Evolutionary conservation across 2,113 vertebrate species (phyloP).

Genomic region (Echinops telfairi): DNA sequence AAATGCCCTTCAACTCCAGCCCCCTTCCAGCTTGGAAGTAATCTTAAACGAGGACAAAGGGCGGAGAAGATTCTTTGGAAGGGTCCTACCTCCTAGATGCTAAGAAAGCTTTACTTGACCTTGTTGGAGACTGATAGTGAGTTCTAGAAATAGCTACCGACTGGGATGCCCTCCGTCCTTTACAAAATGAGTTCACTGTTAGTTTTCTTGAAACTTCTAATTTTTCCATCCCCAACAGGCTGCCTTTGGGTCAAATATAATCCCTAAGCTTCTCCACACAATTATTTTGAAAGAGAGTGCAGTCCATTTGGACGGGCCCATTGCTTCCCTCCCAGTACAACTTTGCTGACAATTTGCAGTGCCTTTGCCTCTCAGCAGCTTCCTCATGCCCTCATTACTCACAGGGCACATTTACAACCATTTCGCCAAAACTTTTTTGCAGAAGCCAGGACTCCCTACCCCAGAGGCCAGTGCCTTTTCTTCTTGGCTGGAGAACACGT

Average conservation of each 20-base stretch:
- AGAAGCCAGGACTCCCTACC: conserved; percentile 19
- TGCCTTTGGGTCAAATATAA: conserved; percentile 21
- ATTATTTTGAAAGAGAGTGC: conserved; percentile 21
- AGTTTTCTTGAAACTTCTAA: conserved; percentile 19
- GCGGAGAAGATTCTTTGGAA: conserved; percentile 20
- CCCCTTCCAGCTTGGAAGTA: conserved; percentile 36
- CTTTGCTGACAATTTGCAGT: conserved; percentile 6
- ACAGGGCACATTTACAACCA: not conserved
- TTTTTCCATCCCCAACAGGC: not conserved
- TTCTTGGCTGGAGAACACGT: not conserved
- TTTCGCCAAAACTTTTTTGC: not conserved
- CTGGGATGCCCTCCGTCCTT: conserved; percentile 5
- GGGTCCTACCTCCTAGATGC: not conserved
- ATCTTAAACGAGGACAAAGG: conserved; percentile 46
- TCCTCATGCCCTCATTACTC: not conserved
- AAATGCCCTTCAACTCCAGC: conserved; percentile 47
- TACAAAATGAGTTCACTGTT: conserved; percentile 52
- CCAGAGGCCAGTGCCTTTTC: not conserved
- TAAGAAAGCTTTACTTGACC: conserved; percentile 50
- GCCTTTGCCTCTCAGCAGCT: not conserved
- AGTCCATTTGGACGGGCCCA: conserved; percentile 6
- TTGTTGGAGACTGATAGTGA: conserved; percentile 52
- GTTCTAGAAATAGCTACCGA: conserved; percentile 64
- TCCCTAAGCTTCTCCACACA: not conserved
- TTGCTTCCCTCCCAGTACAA: not conserved